A percentile compares a stretch with the other conserved stretches of the same genome.
phyloP scores from a whole-genome alignment of 1,140 invertebrate genomes.

The Drosophila gunungcola region DNA sequence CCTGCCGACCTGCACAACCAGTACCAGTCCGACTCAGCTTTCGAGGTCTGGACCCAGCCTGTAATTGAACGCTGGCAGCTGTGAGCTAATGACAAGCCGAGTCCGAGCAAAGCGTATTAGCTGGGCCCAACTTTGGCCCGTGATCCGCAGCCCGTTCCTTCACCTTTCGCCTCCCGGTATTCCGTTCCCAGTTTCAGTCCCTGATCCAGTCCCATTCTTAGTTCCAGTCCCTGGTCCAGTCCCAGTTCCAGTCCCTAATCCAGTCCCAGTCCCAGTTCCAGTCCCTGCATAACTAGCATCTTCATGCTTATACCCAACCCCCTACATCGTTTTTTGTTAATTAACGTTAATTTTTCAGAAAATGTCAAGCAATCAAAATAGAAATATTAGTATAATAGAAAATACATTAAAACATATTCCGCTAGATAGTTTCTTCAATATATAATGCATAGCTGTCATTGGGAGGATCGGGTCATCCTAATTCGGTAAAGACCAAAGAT shows the following conservation, averaged over 20 bases:
- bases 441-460: conserved; percentile 9
- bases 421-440: conserved; percentile 2
- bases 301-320: too few relatives aligned
- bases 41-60: conserved; percentile 42
- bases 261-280: conserved; percentile 2
- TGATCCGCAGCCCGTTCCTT: conserved; percentile 2
- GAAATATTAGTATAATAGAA: not conserved
- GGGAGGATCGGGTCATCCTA: conserved; percentile 5
- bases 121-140: conserved; percentile 39
- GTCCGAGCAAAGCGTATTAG: conserved; percentile 67
- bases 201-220: too few relatives aligned
- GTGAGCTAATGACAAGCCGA: conserved; percentile 75
- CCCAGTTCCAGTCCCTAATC: not conserved
- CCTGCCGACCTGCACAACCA: conserved; percentile 53
- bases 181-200: too few relatives aligned
- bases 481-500: too few relatives aligned
- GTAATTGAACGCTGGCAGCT: conserved; percentile 78
- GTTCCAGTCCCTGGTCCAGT: too few relatives aligned
- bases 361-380: not conserved
- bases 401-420: too few relatives aligned
- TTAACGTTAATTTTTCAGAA: too few relatives aligned
- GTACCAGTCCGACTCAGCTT: conserved; percentile 8
- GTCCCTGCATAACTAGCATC: not conserved
- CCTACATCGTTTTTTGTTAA: too few relatives aligned
- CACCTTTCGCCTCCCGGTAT: too few relatives aligned